Evolutionary conservation across 2,888 invertebrate species (phyloP).

Genomic region (Drosophila niveifrons): DNA sequence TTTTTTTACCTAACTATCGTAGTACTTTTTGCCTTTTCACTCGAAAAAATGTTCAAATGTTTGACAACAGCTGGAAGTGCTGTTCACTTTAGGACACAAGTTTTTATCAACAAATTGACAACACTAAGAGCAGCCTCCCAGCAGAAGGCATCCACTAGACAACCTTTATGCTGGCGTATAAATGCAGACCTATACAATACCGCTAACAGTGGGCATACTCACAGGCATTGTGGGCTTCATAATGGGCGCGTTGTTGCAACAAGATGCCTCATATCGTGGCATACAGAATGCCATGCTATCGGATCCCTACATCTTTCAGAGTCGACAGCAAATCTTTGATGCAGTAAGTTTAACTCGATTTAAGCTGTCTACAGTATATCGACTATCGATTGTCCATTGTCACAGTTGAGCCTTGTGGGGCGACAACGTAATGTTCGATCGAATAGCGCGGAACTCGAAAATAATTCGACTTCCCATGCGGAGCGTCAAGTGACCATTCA

Average conservation of each 20-base stretch:
- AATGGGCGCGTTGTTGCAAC: constrained; percentile 57
- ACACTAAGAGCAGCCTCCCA: not conserved
- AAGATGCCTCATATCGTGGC: constrained; percentile 56
- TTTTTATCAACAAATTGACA: constrained; percentile 14
- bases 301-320: constrained; percentile 61
- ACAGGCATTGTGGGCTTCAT: constrained; percentile 58
- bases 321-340: constrained; percentile 49
- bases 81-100: not conserved
- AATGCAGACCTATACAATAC: constrained; percentile 22
- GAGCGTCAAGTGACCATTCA: not conserved
- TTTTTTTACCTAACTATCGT: not conserved
- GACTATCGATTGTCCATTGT: not conserved
- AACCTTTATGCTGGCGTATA: not conserved
- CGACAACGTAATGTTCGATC: not conserved
- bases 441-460: not conserved
- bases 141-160: not conserved
- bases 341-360: constrained; percentile 49
- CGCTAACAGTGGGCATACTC: constrained; percentile 39
- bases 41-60: not conserved
- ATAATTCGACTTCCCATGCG: too few species aligned
- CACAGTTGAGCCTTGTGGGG: constrained; percentile 49
- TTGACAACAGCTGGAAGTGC: not conserved
- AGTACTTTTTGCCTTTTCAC: not conserved
- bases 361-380: not conserved
- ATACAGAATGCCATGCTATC: constrained; percentile 46